A percentile compares a stretch with the other conserved stretches of the same genome.
Conservation (phyloP, 2,113 vertebrate species). For the Leucopsar rothschildi region DNA sequence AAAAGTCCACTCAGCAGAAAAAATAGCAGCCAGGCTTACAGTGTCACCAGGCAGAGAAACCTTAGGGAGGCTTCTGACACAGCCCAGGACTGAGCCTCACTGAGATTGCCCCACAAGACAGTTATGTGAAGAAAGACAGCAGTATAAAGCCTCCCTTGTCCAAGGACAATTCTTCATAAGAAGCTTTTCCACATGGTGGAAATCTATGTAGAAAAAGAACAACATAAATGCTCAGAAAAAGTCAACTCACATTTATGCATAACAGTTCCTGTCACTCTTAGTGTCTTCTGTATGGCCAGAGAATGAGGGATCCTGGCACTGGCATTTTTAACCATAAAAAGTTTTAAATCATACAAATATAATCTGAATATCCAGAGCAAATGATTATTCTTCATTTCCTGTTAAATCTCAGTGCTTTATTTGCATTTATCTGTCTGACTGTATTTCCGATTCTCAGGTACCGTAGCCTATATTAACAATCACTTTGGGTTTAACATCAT, state of each 20-base stretch:
- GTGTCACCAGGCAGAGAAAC: background rate
- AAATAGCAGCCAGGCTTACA: background rate
- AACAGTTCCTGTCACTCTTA: background rate
- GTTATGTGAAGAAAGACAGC: background rate
- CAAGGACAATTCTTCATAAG: background rate
- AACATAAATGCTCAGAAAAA: background rate
- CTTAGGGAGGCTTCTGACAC: background rate
- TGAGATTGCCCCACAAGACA: background rate
- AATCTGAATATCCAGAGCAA: background rate
- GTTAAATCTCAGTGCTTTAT: background rate
- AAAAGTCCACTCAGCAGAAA: background rate
- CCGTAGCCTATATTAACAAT: constrained; percentile 8
- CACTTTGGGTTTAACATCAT: constrained; percentile 58
- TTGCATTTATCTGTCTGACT: constrained; percentile 8
- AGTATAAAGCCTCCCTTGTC: background rate
- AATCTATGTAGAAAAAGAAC: background rate
- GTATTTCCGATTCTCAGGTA: constrained; percentile 18
- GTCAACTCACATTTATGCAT: background rate
- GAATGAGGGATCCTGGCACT: background rate
- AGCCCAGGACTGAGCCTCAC: background rate
- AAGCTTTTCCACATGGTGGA: background rate
- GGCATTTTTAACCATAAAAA: background rate
- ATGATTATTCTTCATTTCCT: background rate
- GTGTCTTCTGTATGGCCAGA: background rate
- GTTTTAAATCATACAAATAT: background rate